Evolutionary conservation across 2,113 vertebrate genomes (phyloP).

Genomic region (Poecile atricapillus): DNA sequence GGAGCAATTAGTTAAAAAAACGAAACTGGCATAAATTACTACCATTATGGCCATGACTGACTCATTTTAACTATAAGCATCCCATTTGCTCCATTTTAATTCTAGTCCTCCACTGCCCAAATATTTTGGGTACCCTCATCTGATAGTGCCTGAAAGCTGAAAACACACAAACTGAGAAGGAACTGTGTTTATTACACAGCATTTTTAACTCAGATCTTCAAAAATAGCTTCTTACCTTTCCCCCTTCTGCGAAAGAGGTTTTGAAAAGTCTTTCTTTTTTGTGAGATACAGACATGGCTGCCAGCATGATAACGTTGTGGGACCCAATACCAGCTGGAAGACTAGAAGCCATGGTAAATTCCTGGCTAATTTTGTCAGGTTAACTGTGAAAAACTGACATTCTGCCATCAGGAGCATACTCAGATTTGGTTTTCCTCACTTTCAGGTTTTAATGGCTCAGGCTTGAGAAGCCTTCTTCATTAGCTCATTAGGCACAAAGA

Average conservation of each 20-base stretch:
- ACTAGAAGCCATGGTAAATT: neutral
- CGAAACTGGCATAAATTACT: neutral
- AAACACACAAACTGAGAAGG: neutral
- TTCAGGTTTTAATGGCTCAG: neutral
- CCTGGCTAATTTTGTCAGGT: neutral
- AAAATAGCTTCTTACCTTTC: neutral
- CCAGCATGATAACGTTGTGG: neutral
- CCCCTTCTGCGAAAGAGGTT: neutral
- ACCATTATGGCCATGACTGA: neutral
- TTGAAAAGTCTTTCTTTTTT: neutral
- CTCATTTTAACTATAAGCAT: neutral
- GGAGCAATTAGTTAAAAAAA: neutral
- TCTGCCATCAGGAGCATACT: neutral
- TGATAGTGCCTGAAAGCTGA: neutral
- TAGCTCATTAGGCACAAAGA: accelerated
- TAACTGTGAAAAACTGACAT: neutral
- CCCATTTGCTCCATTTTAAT: neutral
- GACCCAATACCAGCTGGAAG: neutral
- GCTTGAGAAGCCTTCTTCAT: neutral
- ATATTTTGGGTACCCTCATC: accelerated
- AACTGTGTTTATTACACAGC: neutral
- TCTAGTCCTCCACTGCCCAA: neutral
- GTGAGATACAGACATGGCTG: neutral
- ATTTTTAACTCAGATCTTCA: neutral
- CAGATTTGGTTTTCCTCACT: neutral